Conservation (phyloP, 2,888 invertebrate species). For the Mesorhabditis belari region DNA sequence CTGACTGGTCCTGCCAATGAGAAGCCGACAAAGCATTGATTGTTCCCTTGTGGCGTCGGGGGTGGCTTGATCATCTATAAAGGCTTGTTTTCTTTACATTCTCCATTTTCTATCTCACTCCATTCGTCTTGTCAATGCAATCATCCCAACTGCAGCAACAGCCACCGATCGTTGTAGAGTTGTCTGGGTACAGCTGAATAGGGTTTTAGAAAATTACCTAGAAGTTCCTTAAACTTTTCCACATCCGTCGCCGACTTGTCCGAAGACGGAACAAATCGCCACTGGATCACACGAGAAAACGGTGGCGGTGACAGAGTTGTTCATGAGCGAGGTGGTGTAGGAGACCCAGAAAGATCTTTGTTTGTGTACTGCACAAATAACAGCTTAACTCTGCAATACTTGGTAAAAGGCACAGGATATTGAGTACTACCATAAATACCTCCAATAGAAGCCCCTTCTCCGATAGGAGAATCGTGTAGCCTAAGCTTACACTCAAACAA, state of each 20-base stretch:
- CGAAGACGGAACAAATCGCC: slow-evolving; percentile 10
- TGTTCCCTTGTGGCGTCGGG: slow-evolving; percentile 3
- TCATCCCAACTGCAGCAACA: slow-evolving; percentile 24
- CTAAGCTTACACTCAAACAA: no score
- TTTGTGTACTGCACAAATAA: no score
- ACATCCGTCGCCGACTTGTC: neutral
- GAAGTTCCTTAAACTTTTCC: no score
- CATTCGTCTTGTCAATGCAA: slow-evolving; percentile 2
- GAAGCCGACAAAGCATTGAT: slow-evolving; percentile 20
- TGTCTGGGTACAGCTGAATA: neutral
- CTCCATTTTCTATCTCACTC: no score
- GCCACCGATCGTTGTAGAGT: slow-evolving; percentile 10
- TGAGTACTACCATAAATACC: no score
- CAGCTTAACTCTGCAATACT: no score
- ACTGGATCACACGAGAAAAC: slow-evolving; percentile 22
- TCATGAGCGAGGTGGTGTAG: slow-evolving; percentile 6
- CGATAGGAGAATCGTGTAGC: no score
- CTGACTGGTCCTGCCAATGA: neutral
- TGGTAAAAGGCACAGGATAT: no score
- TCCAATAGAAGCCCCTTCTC: no score
- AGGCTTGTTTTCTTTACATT: no score
- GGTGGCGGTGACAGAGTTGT: slow-evolving; percentile 10
- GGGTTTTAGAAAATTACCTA: neutral
- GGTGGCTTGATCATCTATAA: slow-evolving; percentile 15
- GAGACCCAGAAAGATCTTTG: neutral